Conservation (phyloP, 1,140 invertebrate species). For the Pogonomyrmex barbatus region DNA sequence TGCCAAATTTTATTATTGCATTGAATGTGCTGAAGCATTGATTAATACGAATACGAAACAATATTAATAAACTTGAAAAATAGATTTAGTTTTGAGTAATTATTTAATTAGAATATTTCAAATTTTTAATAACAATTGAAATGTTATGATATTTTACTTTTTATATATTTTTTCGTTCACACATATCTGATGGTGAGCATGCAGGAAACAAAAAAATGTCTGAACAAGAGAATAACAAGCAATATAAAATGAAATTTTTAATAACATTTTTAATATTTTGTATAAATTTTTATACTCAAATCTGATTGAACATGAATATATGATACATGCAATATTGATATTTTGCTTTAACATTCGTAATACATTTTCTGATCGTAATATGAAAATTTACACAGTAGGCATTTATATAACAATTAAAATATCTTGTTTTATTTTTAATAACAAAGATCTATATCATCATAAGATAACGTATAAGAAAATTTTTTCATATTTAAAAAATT, state of each 20-base stretch:
- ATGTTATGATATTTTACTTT: neutral
- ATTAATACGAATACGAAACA: neutral
- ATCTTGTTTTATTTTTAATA: neutral
- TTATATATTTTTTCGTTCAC: neutral
- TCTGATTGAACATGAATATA: neutral
- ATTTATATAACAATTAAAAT: neutral
- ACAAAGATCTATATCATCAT: neutral
- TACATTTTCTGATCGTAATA: neutral
- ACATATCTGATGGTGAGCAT: neutral
- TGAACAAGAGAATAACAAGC: neutral
- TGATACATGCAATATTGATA: neutral
- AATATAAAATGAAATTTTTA: constrained; percentile 1
- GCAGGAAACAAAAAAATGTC: too few relatives aligned
- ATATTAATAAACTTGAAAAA: neutral
- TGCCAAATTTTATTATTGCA: neutral
- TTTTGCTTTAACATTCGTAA: neutral
- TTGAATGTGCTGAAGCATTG: neutral
- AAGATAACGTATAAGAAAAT: neutral
- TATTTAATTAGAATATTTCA: neutral
- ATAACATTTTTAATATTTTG: too few relatives aligned
- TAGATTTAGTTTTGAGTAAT: neutral
- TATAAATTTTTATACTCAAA: neutral
- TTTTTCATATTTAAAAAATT: neutral
- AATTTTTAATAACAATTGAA: neutral
- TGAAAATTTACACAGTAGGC: neutral